These are phyloP conservation scores for Whitmania pigra DNA, from an alignment of 1,140 invertebrate genomes.

Conservation along the genomic window DNA sequence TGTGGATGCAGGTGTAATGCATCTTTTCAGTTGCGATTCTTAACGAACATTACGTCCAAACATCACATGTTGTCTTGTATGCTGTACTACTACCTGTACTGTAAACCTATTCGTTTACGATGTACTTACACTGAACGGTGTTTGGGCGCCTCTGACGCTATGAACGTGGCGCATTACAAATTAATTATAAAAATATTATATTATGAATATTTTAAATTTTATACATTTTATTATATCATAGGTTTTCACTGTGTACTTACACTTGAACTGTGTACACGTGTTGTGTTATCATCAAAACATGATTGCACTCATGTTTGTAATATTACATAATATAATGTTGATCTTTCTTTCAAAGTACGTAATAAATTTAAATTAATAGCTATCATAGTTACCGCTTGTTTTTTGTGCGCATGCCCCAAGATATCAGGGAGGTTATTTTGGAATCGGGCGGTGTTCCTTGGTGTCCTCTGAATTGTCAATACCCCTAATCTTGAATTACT, in stretches of 20 bases:
- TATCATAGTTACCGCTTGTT: neutral
- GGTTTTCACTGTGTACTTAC: too few species aligned
- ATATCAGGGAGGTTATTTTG: neutral
- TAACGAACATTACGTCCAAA: neutral
- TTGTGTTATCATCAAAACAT: neutral
- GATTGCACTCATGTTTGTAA: neutral
- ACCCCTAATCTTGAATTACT: neutral
- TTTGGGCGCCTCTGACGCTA: too few species aligned
- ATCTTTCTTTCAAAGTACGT: neutral
- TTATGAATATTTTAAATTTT: too few species aligned
- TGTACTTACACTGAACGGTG: too few species aligned
- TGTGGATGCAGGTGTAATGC: neutral
- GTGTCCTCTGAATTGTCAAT: neutral
- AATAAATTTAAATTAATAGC: neutral
- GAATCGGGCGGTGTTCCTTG: neutral
- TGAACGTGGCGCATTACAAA: too few species aligned
- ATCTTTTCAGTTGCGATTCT: neutral
- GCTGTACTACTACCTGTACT: neutral
- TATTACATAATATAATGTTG: neutral
- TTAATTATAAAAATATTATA: too few species aligned
- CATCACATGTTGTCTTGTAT: neutral
- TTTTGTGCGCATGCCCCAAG: neutral
- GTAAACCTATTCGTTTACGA: too few species aligned
- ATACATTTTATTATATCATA: too few species aligned
- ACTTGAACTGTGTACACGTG: neutral